Evolutionary conservation across 1,140 invertebrate genomes (phyloP).

Genomic region (Akabosia matsudoensis): DNA sequence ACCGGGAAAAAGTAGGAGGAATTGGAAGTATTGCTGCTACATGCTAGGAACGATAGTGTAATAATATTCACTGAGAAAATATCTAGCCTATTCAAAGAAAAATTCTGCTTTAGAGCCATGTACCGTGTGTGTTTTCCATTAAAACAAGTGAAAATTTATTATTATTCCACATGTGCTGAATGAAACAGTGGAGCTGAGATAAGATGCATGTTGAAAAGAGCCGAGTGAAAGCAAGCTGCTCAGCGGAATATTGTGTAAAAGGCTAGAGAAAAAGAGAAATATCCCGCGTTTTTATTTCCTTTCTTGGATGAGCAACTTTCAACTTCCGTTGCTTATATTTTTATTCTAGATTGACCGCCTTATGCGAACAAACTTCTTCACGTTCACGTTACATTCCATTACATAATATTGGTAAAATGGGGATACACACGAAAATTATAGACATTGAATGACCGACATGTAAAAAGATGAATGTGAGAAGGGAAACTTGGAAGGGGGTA

Average conservation of each 20-base stretch:
- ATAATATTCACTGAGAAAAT: slow-evolving; percentile 1
- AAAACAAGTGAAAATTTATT: slow-evolving; percentile 20
- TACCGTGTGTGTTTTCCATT: slow-evolving; percentile 10
- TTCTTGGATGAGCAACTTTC: slow-evolving; percentile 6
- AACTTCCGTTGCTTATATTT: neutral
- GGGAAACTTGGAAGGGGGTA: neutral
- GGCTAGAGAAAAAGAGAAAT: neutral
- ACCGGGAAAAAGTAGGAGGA: neutral
- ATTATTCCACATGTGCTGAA: slow-evolving; percentile 16
- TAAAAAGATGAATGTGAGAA: neutral
- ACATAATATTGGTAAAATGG: neutral
- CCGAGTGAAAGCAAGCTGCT: neutral
- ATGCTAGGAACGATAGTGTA: neutral
- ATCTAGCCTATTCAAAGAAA: no score
- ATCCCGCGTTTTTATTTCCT: neutral
- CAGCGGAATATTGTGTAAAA: neutral
- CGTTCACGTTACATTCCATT: neutral
- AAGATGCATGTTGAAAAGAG: neutral
- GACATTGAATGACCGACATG: neutral
- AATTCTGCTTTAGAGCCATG: neutral
- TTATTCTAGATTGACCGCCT: neutral
- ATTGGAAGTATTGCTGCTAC: neutral
- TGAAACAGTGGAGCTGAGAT: neutral
- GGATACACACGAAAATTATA: neutral
- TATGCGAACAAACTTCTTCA: neutral